Conservation (phyloP, 2,888 invertebrate genomes). For the Trachelus tabidus region DNA sequence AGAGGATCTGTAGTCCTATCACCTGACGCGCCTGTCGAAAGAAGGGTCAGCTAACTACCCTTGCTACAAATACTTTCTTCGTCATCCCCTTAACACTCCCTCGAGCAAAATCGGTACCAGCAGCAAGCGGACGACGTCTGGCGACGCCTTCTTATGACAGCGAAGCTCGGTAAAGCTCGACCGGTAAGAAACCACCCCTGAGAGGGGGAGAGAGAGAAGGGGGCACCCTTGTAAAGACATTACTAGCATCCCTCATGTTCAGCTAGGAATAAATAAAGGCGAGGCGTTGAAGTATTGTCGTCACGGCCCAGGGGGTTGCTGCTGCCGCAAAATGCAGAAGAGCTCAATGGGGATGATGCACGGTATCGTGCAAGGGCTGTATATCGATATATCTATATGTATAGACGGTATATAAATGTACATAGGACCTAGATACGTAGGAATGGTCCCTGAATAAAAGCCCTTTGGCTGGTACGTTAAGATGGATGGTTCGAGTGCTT, state of each 20-base stretch:
- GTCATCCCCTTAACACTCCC: not conserved
- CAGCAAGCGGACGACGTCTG: not conserved
- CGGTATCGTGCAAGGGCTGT: not conserved
- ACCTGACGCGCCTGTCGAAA: not conserved
- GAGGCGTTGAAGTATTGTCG: slow-evolving; percentile 2
- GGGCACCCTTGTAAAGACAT: not conserved
- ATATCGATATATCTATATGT: not conserved
- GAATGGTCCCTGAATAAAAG: slow-evolving; percentile 46
- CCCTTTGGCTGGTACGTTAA: slow-evolving; percentile 40
- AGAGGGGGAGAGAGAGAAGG: too few relatives aligned
- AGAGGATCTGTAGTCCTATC: not conserved
- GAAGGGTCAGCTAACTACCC: not conserved
- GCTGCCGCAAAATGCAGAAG: not conserved
- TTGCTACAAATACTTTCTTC: not conserved
- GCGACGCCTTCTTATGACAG: not conserved
- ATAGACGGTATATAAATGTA: not conserved
- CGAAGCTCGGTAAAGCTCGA: not conserved
- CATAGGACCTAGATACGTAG: slow-evolving; percentile 6
- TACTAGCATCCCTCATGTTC: not conserved
- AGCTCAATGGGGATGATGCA: not conserved
- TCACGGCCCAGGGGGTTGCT: not conserved
- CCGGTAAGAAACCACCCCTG: not conserved
- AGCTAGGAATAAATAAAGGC: not conserved
- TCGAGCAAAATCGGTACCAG: not conserved
- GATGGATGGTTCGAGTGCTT: slow-evolving; percentile 46